These are phyloP conservation scores for Oscheius sp. DNA, from an alignment of 2,888 invertebrate genomes.

Conservation along the genomic window DNA sequence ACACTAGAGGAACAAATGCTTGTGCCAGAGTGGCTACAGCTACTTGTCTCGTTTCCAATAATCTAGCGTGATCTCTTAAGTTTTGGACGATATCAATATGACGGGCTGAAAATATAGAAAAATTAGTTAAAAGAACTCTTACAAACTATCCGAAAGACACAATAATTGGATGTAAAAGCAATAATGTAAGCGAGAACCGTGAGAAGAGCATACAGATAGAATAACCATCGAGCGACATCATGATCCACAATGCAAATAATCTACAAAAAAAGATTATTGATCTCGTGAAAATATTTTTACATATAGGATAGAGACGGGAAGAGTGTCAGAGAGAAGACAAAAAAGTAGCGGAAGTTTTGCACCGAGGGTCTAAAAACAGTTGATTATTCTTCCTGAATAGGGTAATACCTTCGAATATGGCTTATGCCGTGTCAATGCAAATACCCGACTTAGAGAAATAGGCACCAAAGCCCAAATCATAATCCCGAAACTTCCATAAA, in stretches of 20 bases:
- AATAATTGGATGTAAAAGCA: slow-evolving; percentile 57
- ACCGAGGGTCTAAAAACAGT: slow-evolving; percentile 47
- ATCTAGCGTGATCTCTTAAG: slow-evolving; percentile 51
- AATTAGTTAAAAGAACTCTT: neutral
- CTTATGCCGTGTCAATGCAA: slow-evolving; percentile 51
- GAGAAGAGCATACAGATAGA: slow-evolving; percentile 53
- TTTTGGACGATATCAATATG: slow-evolving; percentile 60
- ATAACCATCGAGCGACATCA: slow-evolving; percentile 51
- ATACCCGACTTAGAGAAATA: slow-evolving; percentile 55
- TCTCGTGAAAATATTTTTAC: slow-evolving; percentile 32
- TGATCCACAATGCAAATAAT: slow-evolving; percentile 51
- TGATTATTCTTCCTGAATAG: neutral
- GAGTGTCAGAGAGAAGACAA: slow-evolving; percentile 52
- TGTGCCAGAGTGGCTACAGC: slow-evolving; percentile 63
- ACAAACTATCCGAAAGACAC: slow-evolving; percentile 61
- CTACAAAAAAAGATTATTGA: slow-evolving; percentile 28
- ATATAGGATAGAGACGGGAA: slow-evolving; percentile 53
- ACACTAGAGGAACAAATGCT: slow-evolving; percentile 59
- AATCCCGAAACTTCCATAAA: slow-evolving; percentile 64
- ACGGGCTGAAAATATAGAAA: slow-evolving; percentile 39
- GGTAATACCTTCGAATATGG: slow-evolving; percentile 43
- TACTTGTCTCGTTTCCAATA: slow-evolving; percentile 63
- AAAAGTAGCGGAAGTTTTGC: slow-evolving; percentile 53
- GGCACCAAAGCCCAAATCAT: slow-evolving; percentile 64
- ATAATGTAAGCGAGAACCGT: slow-evolving; percentile 57